Evolutionary conservation across 2,797 vertebrate species (phyloP).

Genomic region (Acridotheres tristis): DNA sequence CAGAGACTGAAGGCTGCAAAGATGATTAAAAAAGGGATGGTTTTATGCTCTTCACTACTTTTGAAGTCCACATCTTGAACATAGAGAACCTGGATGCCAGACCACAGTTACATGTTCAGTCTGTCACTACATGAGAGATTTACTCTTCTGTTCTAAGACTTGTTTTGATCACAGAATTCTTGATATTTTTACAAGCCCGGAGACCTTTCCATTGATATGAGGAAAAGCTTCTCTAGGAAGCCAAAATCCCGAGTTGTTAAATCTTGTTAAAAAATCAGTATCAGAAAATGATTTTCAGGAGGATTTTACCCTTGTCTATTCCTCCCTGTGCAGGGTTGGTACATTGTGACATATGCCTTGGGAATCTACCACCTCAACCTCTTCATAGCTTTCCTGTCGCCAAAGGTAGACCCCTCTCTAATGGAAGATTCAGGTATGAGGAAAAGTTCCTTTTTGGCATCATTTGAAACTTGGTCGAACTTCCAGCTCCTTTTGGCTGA

Average conservation of each 20-base stretch:
- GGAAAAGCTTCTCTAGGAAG: neutral
- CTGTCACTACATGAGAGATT: neutral
- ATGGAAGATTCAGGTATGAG: constrained; percentile 93
- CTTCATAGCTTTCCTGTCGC: constrained; percentile 99
- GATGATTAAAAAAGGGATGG: neutral
- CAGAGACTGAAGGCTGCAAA: neutral
- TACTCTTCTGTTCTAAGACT: neutral
- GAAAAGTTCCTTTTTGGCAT: neutral
- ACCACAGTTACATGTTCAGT: neutral
- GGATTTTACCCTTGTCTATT: neutral
- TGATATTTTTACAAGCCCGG: neutral
- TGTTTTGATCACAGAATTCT: neutral
- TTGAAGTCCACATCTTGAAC: neutral
- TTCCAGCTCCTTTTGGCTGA: neutral
- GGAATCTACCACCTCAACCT: constrained; percentile 99
- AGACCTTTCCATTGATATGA: neutral
- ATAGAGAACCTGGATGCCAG: neutral
- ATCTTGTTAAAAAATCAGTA: neutral
- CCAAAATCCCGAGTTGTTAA: fast-evolving
- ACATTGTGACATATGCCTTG: constrained; percentile 99
- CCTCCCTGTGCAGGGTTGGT: constrained; percentile 88
- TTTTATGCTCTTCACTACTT: neutral
- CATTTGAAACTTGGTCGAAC: neutral
- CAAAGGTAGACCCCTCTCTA: constrained; percentile 98
- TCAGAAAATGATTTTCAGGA: neutral